Evolutionary conservation across 92 coral and sea anemone species (phyloP).

Genomic region (Epizoanthus illoricatus): DNA sequence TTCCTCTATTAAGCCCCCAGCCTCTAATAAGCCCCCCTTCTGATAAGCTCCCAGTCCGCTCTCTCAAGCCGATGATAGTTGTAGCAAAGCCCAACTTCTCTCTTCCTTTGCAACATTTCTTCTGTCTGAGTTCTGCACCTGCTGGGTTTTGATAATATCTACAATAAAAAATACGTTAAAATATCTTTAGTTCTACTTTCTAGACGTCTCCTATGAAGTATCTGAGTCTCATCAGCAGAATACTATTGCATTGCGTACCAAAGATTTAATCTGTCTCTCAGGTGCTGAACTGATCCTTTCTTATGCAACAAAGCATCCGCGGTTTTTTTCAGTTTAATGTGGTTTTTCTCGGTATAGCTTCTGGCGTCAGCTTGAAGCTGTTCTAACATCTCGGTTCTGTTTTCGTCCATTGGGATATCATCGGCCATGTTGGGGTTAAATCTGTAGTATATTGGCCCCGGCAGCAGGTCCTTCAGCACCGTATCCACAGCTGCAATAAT

Average conservation of each 20-base stretch:
- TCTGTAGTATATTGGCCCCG: constrained; percentile 75
- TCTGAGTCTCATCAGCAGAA: background rate
- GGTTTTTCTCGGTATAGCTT: constrained; percentile 73
- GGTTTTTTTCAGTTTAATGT: constrained; percentile 51
- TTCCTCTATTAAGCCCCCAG: too few relatives aligned
- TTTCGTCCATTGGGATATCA: constrained; percentile 91
- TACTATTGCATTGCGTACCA: constrained; percentile 49
- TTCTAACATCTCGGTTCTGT: constrained; percentile 73
- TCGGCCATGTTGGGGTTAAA: constrained; percentile 86
- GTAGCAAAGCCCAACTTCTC: too few relatives aligned
- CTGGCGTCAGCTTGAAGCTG: constrained; percentile 81
- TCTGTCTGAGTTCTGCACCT: too few relatives aligned
- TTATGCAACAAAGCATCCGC: constrained; percentile 57
- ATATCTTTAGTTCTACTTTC: too few relatives aligned
- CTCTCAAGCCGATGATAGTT: too few relatives aligned
- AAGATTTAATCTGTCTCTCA: constrained; percentile 63
- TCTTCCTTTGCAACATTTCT: too few relatives aligned
- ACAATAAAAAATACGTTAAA: too few relatives aligned
- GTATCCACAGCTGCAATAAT: constrained; percentile 84
- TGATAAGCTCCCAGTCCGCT: too few relatives aligned
- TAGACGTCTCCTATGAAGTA: background rate
- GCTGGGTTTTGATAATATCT: too few relatives aligned
- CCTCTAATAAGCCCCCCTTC: too few relatives aligned
- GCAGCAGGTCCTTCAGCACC: constrained; percentile 82
- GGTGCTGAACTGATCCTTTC: constrained; percentile 55